Evolutionary conservation across 2,888 invertebrate genomes (phyloP).

Genomic region (Pterobdella sp.): DNA sequence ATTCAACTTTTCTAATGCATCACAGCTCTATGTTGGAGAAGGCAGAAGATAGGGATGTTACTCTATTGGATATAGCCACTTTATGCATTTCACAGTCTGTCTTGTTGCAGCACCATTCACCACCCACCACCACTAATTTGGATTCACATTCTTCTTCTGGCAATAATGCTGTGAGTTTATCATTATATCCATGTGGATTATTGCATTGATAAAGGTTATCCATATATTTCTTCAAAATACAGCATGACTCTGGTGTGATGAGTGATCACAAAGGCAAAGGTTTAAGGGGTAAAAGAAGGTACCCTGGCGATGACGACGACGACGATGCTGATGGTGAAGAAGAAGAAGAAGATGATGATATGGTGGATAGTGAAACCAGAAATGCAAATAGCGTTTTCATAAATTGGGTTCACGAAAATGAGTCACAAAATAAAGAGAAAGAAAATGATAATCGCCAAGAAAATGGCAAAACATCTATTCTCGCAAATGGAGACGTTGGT

Average conservation of each 20-base stretch:
- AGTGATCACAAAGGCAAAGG: neutral
- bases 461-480: no score
- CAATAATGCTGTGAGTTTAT: neutral
- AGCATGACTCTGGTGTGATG: slow-evolving; percentile 8
- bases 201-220: neutral
- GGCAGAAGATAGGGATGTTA: slow-evolving; percentile 33
- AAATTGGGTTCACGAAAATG: neutral
- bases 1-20: no score
- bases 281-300: neutral
- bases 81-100: neutral
- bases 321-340: slow-evolving; percentile 1
- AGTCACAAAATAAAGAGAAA: slow-evolving; percentile 17
- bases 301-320: neutral
- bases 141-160: neutral
- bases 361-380: neutral
- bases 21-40: slow-evolving; percentile 36
- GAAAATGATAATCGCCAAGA: slow-evolving; percentile 19
- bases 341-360: neutral
- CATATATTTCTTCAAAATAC: no score
- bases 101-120: neutral
- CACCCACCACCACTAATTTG: no score
- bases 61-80: slow-evolving; percentile 33
- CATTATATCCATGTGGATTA: neutral
- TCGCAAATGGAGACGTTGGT: no score
- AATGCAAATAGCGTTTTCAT: neutral